Evolutionary conservation across 2,113 vertebrate species (phyloP), one percentile per base, ranked within the genome.

Genomic region (Hystrix cristata): DNA sequence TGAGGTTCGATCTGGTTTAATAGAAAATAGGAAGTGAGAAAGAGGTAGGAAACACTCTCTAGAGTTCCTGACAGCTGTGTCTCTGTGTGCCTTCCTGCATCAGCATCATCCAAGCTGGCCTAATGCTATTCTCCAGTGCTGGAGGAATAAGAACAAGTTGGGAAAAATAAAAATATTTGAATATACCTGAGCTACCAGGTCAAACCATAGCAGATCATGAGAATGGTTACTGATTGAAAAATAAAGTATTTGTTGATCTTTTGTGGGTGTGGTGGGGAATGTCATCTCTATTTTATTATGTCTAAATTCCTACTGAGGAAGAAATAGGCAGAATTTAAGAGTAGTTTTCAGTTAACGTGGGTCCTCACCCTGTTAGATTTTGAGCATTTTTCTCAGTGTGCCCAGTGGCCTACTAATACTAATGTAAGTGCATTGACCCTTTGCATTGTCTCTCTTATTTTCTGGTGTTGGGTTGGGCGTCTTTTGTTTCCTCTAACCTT

Each of bases 1-100:
- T 71, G 94, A 93, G 97, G 65, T 71, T 48, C 89, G 86, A 88
- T 82, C 90, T 93, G 94, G 86, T 89, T 94, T 95, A 67, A 67
- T 92, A 96, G 91, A 97, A 96, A 96, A 95, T 86, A 92, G 97
- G 97, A 98, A 98, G 96, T 97, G 96, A 98, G 97, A 92, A 87
- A 59, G 83, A 93, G 92, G 96, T 95, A 92, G 92, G 97, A 96
- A 96, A 55, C 27, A 91, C 57, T 89, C 46, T 89, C 95, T 91
- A 93, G 93, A 65, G 67, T 80, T 80, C 78, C 62, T 21, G 55
- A 15, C 95, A 92, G 87, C 96, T 95, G 79, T 91, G 90, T 91
- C 91, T 76, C 84, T 25, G 29, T 11, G 55, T 81, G 82, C 82
- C 93, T 69, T 96, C 94, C 94, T 95, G 15, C 89, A 60, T 1